A percentile compares a stretch with the other conserved stretches of the same genome.
Conservation (phyloP, 2,888 invertebrate species). For the Cynaeus angustus region DNA sequence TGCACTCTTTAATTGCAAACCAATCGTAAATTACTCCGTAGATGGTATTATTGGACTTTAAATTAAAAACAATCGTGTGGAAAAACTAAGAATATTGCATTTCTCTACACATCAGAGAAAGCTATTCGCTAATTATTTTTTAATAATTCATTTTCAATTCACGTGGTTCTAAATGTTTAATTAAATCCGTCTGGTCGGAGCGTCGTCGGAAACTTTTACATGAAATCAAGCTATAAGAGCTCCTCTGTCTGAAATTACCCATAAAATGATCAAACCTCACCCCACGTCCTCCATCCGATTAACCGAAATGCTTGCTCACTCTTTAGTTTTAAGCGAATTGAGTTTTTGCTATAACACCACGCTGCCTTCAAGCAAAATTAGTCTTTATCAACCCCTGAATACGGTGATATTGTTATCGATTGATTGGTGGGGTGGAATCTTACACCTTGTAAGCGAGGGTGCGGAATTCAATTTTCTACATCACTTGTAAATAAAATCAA, state of each 20-base stretch:
- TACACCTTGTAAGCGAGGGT: constrained; percentile 67
- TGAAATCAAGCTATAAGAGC: constrained; percentile 48
- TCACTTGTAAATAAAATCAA: constrained; percentile 73
- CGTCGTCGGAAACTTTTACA: background rate
- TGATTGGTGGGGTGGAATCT: constrained; percentile 64
- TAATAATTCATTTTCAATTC: background rate
- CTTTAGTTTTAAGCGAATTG: constrained; percentile 65
- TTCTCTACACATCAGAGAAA: background rate
- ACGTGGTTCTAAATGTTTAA: constrained; percentile 4
- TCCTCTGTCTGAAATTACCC: constrained; percentile 41
- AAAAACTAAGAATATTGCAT: background rate
- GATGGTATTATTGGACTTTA: constrained; percentile 24
- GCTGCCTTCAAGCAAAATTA: constrained; percentile 43
- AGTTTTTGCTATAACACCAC: constrained; percentile 63
- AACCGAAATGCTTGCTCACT: constrained; percentile 57
- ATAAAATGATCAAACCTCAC: constrained; percentile 49
- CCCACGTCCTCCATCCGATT: constrained; percentile 54
- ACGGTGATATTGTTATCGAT: constrained; percentile 61
- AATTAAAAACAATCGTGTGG: constrained; percentile 6
- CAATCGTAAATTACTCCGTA: constrained; percentile 41
- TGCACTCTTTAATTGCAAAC: constrained; percentile 32
- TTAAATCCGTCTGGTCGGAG: constrained; percentile 22
- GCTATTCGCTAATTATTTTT: background rate
- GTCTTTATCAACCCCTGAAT: constrained; percentile 37
- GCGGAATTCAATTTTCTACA: constrained; percentile 73